Base-by-base conservation (phyloP, 2,797 vertebrate genomes). In the Pipistrellus kuhlii region DNA sequence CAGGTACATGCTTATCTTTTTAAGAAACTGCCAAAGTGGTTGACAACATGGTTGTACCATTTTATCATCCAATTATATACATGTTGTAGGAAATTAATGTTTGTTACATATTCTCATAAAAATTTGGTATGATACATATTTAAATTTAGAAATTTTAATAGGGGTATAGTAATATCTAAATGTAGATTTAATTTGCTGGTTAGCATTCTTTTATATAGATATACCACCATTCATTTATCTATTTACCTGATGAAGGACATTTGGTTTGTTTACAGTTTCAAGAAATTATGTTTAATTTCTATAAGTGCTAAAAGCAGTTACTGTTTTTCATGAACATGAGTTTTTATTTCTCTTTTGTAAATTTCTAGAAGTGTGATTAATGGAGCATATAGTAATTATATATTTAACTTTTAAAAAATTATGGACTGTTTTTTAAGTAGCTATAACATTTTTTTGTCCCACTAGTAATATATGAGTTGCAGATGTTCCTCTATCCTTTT, bases 341-440 rank as follows among this genome's bases (percentile, higher is more conserved):
- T 81, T 92, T 95, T 82, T 93, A 48, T 88, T 78, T 92, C 71
- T 59, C 35, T 91, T 81, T 82, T 21, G 59, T 55, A 85, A 92
- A 73, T 44, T 82, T 21, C 15, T 72, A 82, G 11, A 12, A 68
- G 1, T 55, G 2, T n/a, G 23, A 69, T 44, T 88, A 95, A 73
- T 82, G 12, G 12, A 32, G 35, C 27, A n/a, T 64, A 46, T 48
- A 32, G n/a, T 27, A 92, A 88, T 76, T 82, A 35, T 55, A 88
- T 41, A n/a, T 77, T 88, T 88, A 48, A 85, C 15, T 85, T 87
- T 72, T 55, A 66, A 81, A 15, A 77, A 88, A 86, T 86, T 15
- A 20, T 73, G 25, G 23, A 71, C 55, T 85, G 23, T 41, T 90
- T 87, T 91, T 59, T 64, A 68, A 73, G 46, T 38, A 35, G n/a